Conservation (phyloP, 2,888 invertebrate species). For the Cordilura impudica region DNA sequence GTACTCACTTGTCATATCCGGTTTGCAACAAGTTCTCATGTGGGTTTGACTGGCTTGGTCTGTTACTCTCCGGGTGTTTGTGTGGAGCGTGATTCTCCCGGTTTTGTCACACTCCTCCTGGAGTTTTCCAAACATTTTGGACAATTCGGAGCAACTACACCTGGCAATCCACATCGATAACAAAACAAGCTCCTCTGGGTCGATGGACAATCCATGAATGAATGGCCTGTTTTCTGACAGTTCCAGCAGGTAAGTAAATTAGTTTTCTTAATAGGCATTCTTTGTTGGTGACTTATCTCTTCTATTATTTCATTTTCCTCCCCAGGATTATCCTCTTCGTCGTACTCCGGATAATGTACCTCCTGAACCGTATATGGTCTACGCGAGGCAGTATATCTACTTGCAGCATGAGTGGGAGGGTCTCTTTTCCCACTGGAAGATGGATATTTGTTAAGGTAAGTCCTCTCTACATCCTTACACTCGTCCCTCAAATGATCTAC, state of each 20-base stretch:
- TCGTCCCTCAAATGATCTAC: constrained; percentile 32
- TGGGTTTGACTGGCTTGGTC: background rate
- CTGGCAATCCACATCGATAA: background rate
- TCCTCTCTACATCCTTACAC: background rate
- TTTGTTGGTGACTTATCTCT: background rate
- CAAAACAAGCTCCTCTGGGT: background rate
- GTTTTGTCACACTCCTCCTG: background rate
- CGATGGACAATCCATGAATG: background rate
- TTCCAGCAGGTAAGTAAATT: background rate
- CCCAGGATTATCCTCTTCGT: no score
- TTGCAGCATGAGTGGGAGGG: background rate
- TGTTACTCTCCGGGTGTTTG: background rate
- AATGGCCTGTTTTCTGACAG: background rate
- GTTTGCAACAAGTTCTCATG: background rate
- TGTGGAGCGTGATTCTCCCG: constrained; percentile 11
- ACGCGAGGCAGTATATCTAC: background rate
- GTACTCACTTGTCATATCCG: background rate
- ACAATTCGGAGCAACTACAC: background rate
- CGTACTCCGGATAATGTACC: background rate
- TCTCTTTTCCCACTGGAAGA: background rate
- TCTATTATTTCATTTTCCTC: no score
- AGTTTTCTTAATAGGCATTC: background rate
- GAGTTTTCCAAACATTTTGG: background rate
- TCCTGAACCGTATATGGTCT: background rate
- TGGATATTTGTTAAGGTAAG: no score